These are phyloP conservation scores for Acheta domesticus DNA, from an alignment of 2,888 invertebrate species.

Conservation along the genomic window DNA sequence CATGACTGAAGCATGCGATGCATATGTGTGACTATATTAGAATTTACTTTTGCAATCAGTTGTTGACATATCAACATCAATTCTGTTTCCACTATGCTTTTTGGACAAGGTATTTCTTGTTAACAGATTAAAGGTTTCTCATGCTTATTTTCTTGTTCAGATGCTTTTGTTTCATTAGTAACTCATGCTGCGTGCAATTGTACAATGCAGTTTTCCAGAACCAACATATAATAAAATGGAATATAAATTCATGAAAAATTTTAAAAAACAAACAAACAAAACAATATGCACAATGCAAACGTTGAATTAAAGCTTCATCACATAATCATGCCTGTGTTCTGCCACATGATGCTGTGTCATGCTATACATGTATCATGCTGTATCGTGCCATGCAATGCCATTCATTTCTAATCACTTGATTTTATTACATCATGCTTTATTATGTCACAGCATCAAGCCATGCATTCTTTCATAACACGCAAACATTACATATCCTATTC, in stretches of 20 bases:
- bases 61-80: background rate
- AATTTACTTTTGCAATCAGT: background rate
- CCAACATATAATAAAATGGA: background rate
- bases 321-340: too few species aligned
- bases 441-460: too few species aligned
- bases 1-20: background rate
- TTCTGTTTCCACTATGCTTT: conserved; percentile 6
- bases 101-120: background rate
- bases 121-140: background rate
- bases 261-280: too few species aligned
- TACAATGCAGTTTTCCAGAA: background rate
- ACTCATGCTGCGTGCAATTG: background rate
- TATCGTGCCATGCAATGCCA: background rate
- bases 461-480: too few species aligned
- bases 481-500: too few species aligned
- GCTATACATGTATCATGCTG: background rate
- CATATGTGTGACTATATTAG: background rate
- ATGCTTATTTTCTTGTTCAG: background rate
- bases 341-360: too few species aligned
- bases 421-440: too few species aligned
- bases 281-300: too few species aligned
- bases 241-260: too few species aligned
- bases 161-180: background rate
- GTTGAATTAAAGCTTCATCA: too few species aligned
- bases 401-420: too few species aligned